A percentile compares a stretch with the other conserved stretches of the same genome.
Conservation (phyloP, 2,113 vertebrate genomes). For the Cercopithecus mona region DNA sequence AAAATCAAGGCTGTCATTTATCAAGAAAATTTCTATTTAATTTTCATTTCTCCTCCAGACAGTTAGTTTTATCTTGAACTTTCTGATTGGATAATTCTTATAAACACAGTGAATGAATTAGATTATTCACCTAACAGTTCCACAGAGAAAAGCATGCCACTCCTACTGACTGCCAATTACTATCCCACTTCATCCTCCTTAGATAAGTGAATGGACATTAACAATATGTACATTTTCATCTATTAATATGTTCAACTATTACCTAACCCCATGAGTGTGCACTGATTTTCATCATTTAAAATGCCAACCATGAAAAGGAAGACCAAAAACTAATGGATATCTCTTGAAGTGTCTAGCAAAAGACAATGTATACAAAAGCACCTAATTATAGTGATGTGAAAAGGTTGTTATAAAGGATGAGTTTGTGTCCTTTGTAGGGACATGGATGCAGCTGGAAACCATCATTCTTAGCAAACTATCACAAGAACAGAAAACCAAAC, state of each 20-base stretch:
- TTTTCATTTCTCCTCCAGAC: background rate
- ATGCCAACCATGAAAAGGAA: conserved; percentile 7
- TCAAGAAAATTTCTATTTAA: background rate
- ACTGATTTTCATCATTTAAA: background rate
- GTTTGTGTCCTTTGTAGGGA: too few species aligned
- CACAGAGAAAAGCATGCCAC: background rate
- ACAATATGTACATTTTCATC: background rate
- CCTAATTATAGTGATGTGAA: background rate
- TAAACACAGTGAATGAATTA: background rate
- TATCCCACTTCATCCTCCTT: background rate
- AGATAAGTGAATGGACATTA: background rate
- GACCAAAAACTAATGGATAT: background rate
- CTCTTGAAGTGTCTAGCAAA: background rate
- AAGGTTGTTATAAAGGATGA: background rate
- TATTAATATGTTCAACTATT: background rate
- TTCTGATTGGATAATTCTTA: background rate
- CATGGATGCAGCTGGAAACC: too few species aligned
- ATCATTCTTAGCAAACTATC: too few species aligned
- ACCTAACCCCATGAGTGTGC: background rate
- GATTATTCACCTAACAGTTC: background rate
- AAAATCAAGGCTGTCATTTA: conserved; percentile 35
- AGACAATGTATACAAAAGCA: background rate
- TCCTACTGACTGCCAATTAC: background rate
- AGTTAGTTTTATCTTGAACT: conserved; percentile 37
- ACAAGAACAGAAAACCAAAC: too few species aligned